A percentile compares a stretch with the other conserved stretches of the same genome.
Conservation (phyloP, 2,888 invertebrate species). For the Ptilodon capucinus region DNA sequence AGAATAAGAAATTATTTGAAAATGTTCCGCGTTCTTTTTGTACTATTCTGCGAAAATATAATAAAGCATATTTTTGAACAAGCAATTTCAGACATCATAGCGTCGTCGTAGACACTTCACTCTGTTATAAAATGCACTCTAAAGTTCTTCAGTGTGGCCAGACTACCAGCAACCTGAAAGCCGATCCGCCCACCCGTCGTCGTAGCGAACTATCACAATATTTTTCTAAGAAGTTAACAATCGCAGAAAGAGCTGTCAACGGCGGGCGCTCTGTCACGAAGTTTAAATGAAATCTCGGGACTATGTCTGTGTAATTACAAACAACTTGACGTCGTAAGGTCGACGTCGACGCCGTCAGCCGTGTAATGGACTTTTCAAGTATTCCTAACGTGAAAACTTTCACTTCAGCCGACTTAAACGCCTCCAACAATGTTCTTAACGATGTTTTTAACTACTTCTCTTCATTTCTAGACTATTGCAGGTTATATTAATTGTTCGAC, state of each 20-base stretch:
- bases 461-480: constrained; percentile 60
- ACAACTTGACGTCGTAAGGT: constrained; percentile 67
- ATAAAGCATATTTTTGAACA: not conserved
- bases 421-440: constrained; percentile 76
- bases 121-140: not conserved
- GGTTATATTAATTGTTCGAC: constrained; percentile 65
- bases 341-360: constrained; percentile 65
- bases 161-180: not conserved
- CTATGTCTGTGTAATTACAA: constrained; percentile 77
- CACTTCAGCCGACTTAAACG: constrained; percentile 68
- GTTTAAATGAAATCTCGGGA: constrained; percentile 75
- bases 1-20: not conserved
- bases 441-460: constrained; percentile 77
- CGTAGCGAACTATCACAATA: constrained; percentile 32
- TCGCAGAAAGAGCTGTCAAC: constrained; percentile 60
- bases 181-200: not conserved
- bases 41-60: not conserved
- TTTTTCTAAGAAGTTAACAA: constrained; percentile 58
- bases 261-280: constrained; percentile 62
- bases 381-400: constrained; percentile 79
- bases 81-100: not conserved
- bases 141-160: not conserved
- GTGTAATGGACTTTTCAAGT: constrained; percentile 81
- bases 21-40: not conserved
- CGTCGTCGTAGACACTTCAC: not conserved